Percentiles rank a stretch among this genome's conserved stretches.
Conservation (phyloP, 1,140 invertebrate genomes). For the Brachionus plicatilis region DNA sequence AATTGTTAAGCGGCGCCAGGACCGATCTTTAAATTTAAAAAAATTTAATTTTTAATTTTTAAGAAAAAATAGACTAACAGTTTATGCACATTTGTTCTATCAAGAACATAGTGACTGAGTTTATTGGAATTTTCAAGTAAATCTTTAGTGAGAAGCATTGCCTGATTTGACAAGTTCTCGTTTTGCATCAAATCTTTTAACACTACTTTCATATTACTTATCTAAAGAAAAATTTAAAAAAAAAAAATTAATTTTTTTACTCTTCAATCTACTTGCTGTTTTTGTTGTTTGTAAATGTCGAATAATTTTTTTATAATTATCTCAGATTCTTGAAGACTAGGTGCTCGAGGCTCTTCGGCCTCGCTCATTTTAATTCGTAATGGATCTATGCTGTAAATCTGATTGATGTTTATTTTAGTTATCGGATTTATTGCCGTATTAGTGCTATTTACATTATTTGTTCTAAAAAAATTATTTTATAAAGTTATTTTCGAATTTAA, state of each 20-base stretch:
- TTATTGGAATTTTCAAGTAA: slow-evolving; percentile 17
- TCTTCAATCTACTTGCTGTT: slow-evolving; percentile 25
- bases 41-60: not conserved
- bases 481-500: not conserved
- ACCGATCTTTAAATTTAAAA: not conserved
- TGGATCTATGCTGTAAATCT: slow-evolving; percentile 22
- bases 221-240: not conserved
- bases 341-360: slow-evolving; percentile 21
- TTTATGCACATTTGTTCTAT: slow-evolving; percentile 6
- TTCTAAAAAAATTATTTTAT: not conserved
- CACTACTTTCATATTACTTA: slow-evolving; percentile 40
- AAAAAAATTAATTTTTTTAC: not conserved
- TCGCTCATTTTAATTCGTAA: slow-evolving; percentile 22
- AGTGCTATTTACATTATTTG: slow-evolving; percentile 36
- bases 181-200: slow-evolving; percentile 35
- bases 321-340: slow-evolving; percentile 34
- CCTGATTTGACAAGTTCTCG: slow-evolving; percentile 32
- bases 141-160: slow-evolving; percentile 11
- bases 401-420: slow-evolving; percentile 25
- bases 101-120: not conserved
- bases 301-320: slow-evolving; percentile 37
- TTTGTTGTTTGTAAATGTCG: slow-evolving; percentile 33
- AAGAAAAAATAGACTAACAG: slow-evolving; percentile 4
- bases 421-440: not conserved
- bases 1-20: slow-evolving; percentile 3